Percentiles rank a stretch among this genome's conserved stretches.
phyloP scores from a whole-genome alignment of 2,888 invertebrate species.

The Agriopis leucophaearia region DNA sequence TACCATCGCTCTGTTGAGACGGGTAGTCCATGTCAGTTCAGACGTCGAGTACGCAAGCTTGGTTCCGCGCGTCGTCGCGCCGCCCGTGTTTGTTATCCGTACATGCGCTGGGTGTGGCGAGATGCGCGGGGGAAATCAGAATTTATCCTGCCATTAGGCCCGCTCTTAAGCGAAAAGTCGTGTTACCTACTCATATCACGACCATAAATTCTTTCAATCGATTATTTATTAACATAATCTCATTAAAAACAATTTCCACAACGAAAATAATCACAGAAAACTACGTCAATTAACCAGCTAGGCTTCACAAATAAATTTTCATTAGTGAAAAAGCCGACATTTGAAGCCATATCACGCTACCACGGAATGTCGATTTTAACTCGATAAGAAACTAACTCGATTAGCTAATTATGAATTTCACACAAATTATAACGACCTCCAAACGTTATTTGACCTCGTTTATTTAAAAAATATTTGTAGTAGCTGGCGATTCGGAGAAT shows the following conservation, averaged over 20 bases:
- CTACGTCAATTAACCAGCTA: constrained; percentile 33
- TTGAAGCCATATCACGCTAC: constrained; percentile 30
- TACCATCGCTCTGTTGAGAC: no score
- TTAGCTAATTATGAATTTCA: constrained; percentile 80
- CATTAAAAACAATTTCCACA: constrained; percentile 31
- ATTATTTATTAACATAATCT: constrained; percentile 10
- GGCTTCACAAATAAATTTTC: constrained; percentile 40
- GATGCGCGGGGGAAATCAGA: no score
- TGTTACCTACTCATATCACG: no score
- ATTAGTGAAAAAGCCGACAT: constrained; percentile 39
- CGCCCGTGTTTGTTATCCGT: no score
- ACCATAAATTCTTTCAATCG: background rate
- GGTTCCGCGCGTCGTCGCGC: no score
- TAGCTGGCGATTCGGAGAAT: constrained; percentile 19
- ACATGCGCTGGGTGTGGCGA: no score
- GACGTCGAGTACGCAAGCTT: no score
- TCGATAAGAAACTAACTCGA: constrained; percentile 64
- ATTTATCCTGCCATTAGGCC: no score
- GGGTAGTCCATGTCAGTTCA: no score
- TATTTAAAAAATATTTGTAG: constrained; percentile 18
- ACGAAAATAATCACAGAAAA: constrained; percentile 20
- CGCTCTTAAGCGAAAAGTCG: no score
- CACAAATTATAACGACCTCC: constrained; percentile 72
- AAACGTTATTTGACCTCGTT: constrained; percentile 51
- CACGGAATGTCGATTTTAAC: constrained; percentile 48